These are phyloP conservation scores for Formica aserva DNA, from an alignment of 2,888 invertebrate genomes.

Conservation along the genomic window DNA sequence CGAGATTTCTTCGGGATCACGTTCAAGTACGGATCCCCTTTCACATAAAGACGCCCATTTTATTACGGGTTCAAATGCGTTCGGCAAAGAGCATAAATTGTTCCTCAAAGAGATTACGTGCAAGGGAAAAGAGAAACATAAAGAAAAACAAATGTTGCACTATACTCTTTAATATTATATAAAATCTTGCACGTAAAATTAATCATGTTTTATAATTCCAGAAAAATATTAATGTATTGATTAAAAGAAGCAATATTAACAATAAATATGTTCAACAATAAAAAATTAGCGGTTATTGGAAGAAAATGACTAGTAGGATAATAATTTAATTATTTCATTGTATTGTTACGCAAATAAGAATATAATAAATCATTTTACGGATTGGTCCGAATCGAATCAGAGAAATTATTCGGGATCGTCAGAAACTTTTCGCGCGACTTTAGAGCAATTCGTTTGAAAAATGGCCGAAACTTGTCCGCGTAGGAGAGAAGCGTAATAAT, in stretches of 20 bases:
- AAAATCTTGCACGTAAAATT: background rate
- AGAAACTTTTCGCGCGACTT: constrained; percentile 30
- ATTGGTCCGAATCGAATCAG: constrained; percentile 6
- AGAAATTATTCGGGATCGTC: constrained; percentile 23
- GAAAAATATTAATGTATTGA: background rate
- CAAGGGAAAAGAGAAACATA: constrained; percentile 1
- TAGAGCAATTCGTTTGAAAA: constrained; percentile 28
- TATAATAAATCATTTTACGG: constrained; percentile 15
- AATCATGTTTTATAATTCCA: background rate
- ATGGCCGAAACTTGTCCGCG: constrained; percentile 38
- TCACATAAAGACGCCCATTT: constrained; percentile 34
- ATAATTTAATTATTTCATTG: constrained; percentile 16
- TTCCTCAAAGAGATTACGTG: background rate
- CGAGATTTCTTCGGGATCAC: constrained; percentile 10
- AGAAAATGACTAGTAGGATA: background rate
- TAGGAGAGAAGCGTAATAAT: constrained; percentile 34
- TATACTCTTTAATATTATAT: background rate
- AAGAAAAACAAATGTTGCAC: background rate
- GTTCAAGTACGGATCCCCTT: constrained; percentile 9
- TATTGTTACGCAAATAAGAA: constrained; percentile 2
- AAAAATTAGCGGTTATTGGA: background rate
- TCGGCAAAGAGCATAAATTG: constrained; percentile 23
- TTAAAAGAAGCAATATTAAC: background rate
- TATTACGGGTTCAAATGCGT: constrained; percentile 12
- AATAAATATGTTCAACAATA: background rate